A percentile compares a stretch with the other conserved stretches of the same genome.
Evolutionary conservation across 2,797 vertebrate species (phyloP).

Genomic region (Argentina silus): DNA sequence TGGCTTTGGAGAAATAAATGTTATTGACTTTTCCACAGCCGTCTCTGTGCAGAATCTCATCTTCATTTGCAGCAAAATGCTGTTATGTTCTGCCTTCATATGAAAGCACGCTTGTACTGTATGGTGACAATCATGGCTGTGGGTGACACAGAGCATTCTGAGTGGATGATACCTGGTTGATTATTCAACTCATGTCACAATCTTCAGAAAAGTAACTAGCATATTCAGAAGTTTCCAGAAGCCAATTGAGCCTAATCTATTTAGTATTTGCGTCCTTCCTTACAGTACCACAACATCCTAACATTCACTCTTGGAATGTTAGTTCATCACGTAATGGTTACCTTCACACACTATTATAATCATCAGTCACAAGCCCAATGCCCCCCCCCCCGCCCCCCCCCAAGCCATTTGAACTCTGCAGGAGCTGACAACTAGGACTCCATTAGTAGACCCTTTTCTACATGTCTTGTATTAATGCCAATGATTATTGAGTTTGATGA

Average conservation of each 20-base stretch:
- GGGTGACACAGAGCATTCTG: slow-evolving; percentile 33
- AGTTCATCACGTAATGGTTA: no score
- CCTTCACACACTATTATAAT: no score
- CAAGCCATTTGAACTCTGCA: not conserved
- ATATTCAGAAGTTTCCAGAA: no score
- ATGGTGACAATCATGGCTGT: slow-evolving; percentile 29
- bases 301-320: no score
- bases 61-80: slow-evolving; percentile 20
- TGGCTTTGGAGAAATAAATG: slow-evolving; percentile 71
- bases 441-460: slow-evolving; percentile 33
- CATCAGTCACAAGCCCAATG: no score
- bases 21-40: slow-evolving; percentile 58
- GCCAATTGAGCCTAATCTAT: no score
- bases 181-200: no score
- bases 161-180: no score
- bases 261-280: no score
- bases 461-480: slow-evolving; percentile 37
- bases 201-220: no score
- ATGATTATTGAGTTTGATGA: slow-evolving; percentile 45
- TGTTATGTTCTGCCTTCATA: slow-evolving; percentile 35
- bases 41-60: slow-evolving; percentile 20
- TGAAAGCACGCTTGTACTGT: slow-evolving; percentile 31
- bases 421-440: slow-evolving; percentile 20
- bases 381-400: not conserved
- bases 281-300: no score